Evolutionary conservation across 2,888 invertebrate genomes (phyloP), one percentile per base, ranked within the genome.

Genomic region (Caenorhabditis sulstoni): DNA sequence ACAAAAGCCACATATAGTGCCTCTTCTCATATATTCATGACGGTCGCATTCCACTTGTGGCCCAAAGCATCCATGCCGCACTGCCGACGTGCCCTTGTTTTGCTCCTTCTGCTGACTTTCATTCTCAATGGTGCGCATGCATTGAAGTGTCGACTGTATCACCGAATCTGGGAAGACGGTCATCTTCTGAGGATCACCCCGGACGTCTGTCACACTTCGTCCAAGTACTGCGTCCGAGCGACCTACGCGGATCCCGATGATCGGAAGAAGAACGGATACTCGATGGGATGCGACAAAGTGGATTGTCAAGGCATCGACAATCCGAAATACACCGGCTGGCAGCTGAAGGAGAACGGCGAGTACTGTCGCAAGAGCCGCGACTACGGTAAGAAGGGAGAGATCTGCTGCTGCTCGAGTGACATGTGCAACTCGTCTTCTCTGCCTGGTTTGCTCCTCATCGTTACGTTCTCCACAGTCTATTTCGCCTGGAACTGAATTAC

Each of bases 381-480:
- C 53, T 87, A 84, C 70, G 87, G 87, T 9, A 73, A 65, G 35
- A 71, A 76, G 8, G 87, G 87, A 16, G 67, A 76, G 52, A 79
- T 87, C 14, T 87, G 87, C 75, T 87, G 87, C 79, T 87, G 87
- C 68, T 62, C 75, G 14, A 58, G 58, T 22, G 82, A 84, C 64
- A 70, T 82, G 55, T 87, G 87, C 74, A 87, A 87, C 61, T 75
- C 62, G 16, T 58, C 79, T n/a, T 53, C 77, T 11, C 20, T 20
- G 16, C 12, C 39, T 22, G 14, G 39, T 39, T 14, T 75, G 8
- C 45, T 57, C 3, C 22, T 65, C 37, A 18, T 67, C 18, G 8
- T 55, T n/a, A 1, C 16, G 5, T n/a, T 52, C 3, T 22, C 66
- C 5, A n/a, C 39, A 37, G 18, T 64, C 41, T 41, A 45, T 55